Evolutionary conservation across 2,113 vertebrate species (phyloP).

Genomic region (Ailuropoda melanoleuca): DNA sequence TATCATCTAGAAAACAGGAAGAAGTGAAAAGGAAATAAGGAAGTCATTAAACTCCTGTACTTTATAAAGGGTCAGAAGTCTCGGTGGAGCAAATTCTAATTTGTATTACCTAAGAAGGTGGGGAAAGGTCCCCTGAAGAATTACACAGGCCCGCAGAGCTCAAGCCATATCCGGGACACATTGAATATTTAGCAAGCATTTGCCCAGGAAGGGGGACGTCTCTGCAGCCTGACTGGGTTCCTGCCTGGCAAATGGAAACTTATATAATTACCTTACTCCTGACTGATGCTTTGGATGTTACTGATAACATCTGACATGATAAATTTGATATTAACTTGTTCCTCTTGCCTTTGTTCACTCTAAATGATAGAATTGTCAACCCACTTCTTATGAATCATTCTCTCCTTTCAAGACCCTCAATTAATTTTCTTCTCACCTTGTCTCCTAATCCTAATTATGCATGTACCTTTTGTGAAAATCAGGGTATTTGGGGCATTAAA

Average conservation of each 20-base stretch:
- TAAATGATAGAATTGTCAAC: not conserved
- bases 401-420: not conserved
- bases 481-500: not conserved
- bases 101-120: not conserved
- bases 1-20: slow-evolving; percentile 29
- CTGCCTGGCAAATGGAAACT: not conserved
- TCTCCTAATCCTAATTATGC: not conserved
- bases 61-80: not conserved
- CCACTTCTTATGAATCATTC: not conserved
- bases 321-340: not conserved
- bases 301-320: not conserved
- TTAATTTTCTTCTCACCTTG: not conserved
- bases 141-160: not conserved
- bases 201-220: not conserved
- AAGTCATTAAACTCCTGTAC: not conserved
- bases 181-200: not conserved
- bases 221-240: not conserved
- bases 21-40: slow-evolving; percentile 29
- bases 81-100: not conserved
- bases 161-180: not conserved
- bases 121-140: not conserved
- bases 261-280: not conserved
- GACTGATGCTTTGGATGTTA: not conserved
- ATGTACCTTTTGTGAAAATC: not conserved
- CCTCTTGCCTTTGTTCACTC: not conserved